A percentile compares a stretch with the other conserved stretches of the same genome.
These are phyloP conservation scores for Geopemphigus sp. DNA, from an alignment of 1,140 invertebrate species.

Conservation along the genomic window DNA sequence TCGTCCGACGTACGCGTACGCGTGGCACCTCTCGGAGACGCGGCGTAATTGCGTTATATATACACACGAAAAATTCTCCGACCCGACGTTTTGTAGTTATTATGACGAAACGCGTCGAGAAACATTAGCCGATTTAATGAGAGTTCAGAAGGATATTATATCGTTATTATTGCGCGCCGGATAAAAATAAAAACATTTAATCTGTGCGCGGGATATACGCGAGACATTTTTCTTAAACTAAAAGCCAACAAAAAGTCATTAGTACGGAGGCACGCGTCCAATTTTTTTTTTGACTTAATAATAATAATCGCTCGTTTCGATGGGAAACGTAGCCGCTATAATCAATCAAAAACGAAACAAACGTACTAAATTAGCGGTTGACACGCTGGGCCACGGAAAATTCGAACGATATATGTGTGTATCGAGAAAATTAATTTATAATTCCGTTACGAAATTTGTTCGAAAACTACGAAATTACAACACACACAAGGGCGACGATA, in stretches of 20 bases:
- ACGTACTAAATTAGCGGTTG: not conserved
- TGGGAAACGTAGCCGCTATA: not conserved
- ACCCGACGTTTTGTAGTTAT: no score
- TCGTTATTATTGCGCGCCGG: not conserved
- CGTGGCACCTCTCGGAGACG: no score
- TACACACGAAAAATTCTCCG: no score
- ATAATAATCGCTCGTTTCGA: not conserved
- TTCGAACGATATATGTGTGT: not conserved
- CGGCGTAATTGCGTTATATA: no score
- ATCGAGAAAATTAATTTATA: not conserved
- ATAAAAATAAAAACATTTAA: slow-evolving; percentile 28
- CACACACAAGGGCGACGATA: no score
- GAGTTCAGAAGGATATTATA: no score
- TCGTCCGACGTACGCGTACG: no score
- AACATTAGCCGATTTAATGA: no score
- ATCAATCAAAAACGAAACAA: slow-evolving; percentile 1
- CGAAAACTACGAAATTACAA: not conserved
- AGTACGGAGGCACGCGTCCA: slow-evolving; percentile 8
- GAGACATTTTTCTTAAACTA: not conserved
- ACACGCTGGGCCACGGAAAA: not conserved
- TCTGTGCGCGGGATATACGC: not conserved
- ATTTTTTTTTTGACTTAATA: not conserved
- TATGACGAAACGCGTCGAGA: no score
- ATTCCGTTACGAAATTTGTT: not conserved
- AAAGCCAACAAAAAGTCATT: slow-evolving; percentile 10